Evolutionary conservation across 2,888 invertebrate species (phyloP).

Genomic region (Gastracanthus pulcherrimus): DNA sequence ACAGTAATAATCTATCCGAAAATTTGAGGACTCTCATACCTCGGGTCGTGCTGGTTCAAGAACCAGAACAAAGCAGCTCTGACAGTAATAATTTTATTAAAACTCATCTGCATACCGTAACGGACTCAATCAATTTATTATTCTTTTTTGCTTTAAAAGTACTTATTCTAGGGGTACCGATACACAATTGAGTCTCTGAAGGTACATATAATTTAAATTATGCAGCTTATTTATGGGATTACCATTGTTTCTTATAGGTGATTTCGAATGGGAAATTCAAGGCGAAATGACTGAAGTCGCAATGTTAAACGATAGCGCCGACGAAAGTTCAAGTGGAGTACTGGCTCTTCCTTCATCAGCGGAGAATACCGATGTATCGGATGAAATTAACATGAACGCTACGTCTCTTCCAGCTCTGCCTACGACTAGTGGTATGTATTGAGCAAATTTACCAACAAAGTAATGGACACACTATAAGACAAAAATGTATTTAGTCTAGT

Average conservation of each 20-base stretch:
- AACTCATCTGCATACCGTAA: too few relatives aligned
- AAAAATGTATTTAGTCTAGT: conserved; percentile 13
- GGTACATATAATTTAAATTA: neutral
- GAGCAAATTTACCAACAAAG: neutral
- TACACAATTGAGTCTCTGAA: too few relatives aligned
- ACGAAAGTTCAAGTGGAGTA: conserved; percentile 66
- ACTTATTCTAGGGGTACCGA: too few relatives aligned
- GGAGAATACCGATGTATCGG: conserved; percentile 58
- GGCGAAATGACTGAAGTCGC: conserved; percentile 78
- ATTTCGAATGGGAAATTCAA: conserved; percentile 87
- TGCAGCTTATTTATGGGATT: neutral
- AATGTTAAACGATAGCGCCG: conserved; percentile 72
- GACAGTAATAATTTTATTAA: conserved; percentile 80
- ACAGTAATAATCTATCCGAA: conserved; percentile 86
- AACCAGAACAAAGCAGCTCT: conserved; percentile 80
- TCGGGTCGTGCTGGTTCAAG: conserved; percentile 81
- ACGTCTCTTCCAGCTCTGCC: conserved; percentile 69
- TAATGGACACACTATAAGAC: neutral
- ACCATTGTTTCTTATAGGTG: conserved; percentile 79
- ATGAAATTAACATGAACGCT: conserved; percentile 64
- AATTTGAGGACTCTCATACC: conserved; percentile 86
- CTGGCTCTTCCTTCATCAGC: conserved; percentile 66
- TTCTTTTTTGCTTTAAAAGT: too few relatives aligned
- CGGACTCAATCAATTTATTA: conserved; percentile 71
- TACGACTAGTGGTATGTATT: conserved; percentile 64